phyloP scores from a whole-genome alignment of 2,797 vertebrate species.

The Cheirogaleus major region DNA sequence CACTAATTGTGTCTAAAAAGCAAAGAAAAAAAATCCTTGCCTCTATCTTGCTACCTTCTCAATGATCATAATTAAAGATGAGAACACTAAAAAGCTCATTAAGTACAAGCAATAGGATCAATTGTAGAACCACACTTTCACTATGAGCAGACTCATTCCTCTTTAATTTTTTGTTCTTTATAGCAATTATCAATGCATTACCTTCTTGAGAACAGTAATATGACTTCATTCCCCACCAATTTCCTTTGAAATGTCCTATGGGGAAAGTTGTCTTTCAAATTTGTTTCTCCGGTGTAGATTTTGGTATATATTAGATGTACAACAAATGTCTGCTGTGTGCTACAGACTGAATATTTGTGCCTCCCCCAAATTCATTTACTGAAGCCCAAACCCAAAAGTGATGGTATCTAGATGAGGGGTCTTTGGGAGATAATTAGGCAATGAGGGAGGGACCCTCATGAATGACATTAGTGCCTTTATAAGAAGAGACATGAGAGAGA shows the following conservation, averaged over 20 bases:
- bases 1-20: background rate
- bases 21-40: background rate
- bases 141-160: background rate
- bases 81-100: background rate
- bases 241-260: background rate
- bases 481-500: background rate
- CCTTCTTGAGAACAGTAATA: background rate
- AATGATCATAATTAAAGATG: background rate
- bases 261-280: background rate
- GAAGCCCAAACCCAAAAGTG: background rate
- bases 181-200: background rate
- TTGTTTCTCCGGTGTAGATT: background rate
- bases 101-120: background rate
- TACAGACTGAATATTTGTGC: background rate
- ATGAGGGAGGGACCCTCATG: background rate
- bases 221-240: background rate
- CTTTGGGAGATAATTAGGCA: background rate
- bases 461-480: background rate
- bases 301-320: background rate
- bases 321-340: background rate
- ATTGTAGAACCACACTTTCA: background rate
- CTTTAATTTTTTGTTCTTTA: background rate
- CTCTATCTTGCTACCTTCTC: background rate
- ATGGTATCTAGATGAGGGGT: background rate
- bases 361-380: background rate